These are phyloP conservation scores for Peucedramus taeniatus DNA, from an alignment of 2,113 vertebrate species.

Conservation along the genomic window DNA sequence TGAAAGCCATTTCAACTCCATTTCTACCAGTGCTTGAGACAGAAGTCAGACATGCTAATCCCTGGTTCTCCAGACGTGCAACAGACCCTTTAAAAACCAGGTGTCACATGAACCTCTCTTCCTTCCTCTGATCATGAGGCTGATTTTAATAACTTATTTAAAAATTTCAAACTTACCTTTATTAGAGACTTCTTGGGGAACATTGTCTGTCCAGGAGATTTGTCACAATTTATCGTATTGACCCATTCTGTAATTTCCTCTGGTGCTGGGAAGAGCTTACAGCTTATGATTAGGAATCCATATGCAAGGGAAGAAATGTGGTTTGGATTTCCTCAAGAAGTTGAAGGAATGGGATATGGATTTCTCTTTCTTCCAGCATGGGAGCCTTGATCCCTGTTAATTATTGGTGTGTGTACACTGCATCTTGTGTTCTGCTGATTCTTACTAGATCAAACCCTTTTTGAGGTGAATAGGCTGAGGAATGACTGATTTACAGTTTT, in stretches of 20 bases:
- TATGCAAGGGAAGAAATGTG: neutral
- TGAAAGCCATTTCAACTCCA: neutral
- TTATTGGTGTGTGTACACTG: fast-evolving
- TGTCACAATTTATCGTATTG: neutral
- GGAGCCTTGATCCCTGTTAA: neutral
- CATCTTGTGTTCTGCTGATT: neutral
- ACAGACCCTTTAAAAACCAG: neutral
- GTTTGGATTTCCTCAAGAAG: neutral
- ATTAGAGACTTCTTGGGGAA: neutral
- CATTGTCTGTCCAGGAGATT: fast-evolving
- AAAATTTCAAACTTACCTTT: neutral
- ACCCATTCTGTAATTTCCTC: neutral
- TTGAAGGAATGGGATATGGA: neutral
- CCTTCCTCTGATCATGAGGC: neutral
- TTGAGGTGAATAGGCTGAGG: neutral
- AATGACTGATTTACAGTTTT: neutral
- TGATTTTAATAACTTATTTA: neutral
- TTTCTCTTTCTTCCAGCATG: neutral
- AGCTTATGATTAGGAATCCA: neutral
- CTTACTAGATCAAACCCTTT: neutral
- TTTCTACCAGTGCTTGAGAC: neutral
- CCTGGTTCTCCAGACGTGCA: neutral
- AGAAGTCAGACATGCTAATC: neutral
- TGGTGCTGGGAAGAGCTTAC: neutral
- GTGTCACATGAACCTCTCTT: neutral